phyloP scores from a whole-genome alignment of 2,113 vertebrate genomes.

The Cranoglanis bouderius region DNA sequence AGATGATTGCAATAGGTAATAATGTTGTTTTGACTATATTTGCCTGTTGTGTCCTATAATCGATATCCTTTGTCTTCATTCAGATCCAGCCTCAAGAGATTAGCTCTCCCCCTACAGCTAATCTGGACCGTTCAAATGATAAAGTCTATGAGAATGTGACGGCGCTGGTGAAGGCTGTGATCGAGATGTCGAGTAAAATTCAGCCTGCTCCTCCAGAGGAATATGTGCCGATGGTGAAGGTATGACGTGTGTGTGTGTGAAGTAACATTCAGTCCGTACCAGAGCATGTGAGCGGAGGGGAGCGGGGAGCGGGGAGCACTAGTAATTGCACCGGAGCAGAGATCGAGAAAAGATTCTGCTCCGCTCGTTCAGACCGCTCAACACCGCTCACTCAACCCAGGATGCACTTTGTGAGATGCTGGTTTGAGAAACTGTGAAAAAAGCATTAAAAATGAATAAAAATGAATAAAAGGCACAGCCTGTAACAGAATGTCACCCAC shows the following conservation, averaged over 20 bases:
- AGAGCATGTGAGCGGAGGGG: no score
- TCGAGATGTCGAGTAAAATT: conserved; percentile 99
- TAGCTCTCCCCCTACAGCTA: conserved; percentile 94
- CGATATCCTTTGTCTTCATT: conserved; percentile 27
- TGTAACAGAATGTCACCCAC: no score
- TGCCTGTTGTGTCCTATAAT: conserved; percentile 1
- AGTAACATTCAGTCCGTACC: no score
- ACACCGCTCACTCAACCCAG: no score
- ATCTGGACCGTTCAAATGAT: conserved; percentile 96
- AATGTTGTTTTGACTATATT: background rate
- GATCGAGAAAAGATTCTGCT: no score
- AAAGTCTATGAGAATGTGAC: conserved; percentile 98
- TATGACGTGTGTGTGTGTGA: conserved; percentile 3
- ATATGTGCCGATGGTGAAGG: conserved; percentile 99
- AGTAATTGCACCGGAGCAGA: no score
- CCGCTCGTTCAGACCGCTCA: no score
- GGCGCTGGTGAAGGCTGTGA: conserved; percentile 94
- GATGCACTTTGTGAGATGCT: no score
- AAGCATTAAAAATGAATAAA: no score
- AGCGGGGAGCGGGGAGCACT: no score
- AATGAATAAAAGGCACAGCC: no score
- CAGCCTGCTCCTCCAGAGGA: conserved; percentile 95
- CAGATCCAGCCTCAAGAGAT: conserved; percentile 98
- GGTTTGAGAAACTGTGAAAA: no score
- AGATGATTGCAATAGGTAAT: background rate